These are phyloP conservation scores for Microplitis demolitor DNA, from an alignment of 1,140 invertebrate species.

Conservation along the genomic window DNA sequence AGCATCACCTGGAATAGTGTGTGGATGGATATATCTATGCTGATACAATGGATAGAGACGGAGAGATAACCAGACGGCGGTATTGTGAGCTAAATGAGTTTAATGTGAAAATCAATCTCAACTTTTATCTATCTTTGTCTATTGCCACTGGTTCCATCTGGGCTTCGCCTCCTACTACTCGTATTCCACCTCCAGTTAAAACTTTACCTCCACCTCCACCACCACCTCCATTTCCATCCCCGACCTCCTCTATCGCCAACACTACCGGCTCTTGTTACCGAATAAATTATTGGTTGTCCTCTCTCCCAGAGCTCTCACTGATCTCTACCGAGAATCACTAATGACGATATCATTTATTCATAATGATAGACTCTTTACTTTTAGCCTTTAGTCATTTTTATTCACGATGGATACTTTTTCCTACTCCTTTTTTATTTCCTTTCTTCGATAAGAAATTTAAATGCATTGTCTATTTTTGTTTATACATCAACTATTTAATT, in stretches of 20 bases:
- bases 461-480: too few relatives aligned
- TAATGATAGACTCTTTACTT: slow-evolving; percentile 15
- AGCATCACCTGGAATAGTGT: slow-evolving; percentile 1
- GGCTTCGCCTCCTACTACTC: slow-evolving; percentile 1
- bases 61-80: too few relatives aligned
- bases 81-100: too few relatives aligned
- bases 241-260: neutral
- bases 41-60: too few relatives aligned
- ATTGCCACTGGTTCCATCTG: neutral
- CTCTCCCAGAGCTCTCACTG: neutral
- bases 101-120: too few relatives aligned
- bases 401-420: neutral
- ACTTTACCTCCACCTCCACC: neutral
- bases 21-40: neutral
- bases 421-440: too few relatives aligned
- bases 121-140: slow-evolving; percentile 4
- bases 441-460: too few relatives aligned
- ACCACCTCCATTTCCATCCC: neutral
- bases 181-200: neutral
- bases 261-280: neutral
- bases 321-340: slow-evolving; percentile 25
- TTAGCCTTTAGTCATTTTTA: neutral
- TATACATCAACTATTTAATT: too few relatives aligned
- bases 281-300: slow-evolving; percentile 29
- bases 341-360: slow-evolving; percentile 30